Base-by-base conservation (phyloP, 2,888 invertebrate genomes). In the Lycocerus yunnanus region DNA sequence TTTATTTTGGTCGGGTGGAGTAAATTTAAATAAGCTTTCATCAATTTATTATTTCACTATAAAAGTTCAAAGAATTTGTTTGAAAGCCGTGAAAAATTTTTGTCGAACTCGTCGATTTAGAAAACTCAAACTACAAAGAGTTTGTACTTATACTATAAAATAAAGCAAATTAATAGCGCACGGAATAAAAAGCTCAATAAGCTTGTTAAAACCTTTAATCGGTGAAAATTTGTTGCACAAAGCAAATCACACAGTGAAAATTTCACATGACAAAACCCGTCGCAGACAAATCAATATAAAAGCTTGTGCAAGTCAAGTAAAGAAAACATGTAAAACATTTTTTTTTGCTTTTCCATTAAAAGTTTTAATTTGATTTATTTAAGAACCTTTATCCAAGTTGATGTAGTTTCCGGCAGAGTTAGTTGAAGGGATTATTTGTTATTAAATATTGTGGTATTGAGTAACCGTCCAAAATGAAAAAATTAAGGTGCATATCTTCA, bases 201-300 rank as follows among this genome's bases (percentile, higher is more conserved):
- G 81, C 78, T 80, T 81, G 81, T 79, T 81, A 77, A 81, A 82
- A 81, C 80, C 83, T 82, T 82, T 84, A 84, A 84, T 79, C 79
- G 77, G 77, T 74, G 77, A 73, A 79, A 78, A 79, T 83, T 83
- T 82, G 81, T 80, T 83, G 82, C 82, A 84, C 83, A 83, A 84
- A 84, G 82, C 83, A 82, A 84, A 84, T 83, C 81, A 81, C 82
- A 82, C 78, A 80, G 81, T 71, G 73, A 79, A 79, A 79, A 76
- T 74, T 79, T 76, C 77, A 79, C 78, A 76, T 76, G 77, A 77
- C 74, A 76, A 77, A 77, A 74, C 75, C 66, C 73, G 67, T 71
- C 75, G 73, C 70, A 77, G 77, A 77, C 75, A 61, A 77, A 78
- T 78, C 78, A 74, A 78, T 78, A 77, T 71, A 60, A 15, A 61